Evolutionary conservation across 1,140 invertebrate species (phyloP).

Genomic region (Nasonia vitripennis): DNA sequence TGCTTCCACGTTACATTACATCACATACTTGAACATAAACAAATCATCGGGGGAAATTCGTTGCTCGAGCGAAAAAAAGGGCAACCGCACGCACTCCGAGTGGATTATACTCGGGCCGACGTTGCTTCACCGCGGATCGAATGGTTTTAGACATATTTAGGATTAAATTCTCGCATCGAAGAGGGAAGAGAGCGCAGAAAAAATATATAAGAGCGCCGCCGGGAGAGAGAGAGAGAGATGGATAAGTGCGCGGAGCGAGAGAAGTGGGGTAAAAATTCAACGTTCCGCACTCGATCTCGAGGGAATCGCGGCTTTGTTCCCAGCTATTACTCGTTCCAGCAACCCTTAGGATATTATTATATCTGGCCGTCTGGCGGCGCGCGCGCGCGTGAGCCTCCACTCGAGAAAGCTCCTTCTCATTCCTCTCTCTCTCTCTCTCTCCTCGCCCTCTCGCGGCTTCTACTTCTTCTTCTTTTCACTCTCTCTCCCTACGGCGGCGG

Average conservation of each 20-base stretch:
- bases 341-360: conserved; percentile 76
- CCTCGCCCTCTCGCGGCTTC: conserved; percentile 35
- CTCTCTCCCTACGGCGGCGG: conserved; percentile 22
- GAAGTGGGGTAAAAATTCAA: conserved; percentile 54
- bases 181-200: conserved; percentile 47
- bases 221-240: conserved; percentile 40
- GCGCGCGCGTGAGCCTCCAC: conserved; percentile 47
- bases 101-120: neutral
- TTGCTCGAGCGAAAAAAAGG: too few species aligned
- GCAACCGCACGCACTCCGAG: neutral
- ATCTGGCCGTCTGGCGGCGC: conserved; percentile 69
- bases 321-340: conserved; percentile 74
- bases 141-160: conserved; percentile 67
- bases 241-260: conserved; percentile 34
- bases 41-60: too few species aligned
- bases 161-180: conserved; percentile 72
- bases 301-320: conserved; percentile 74
- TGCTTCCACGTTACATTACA: neutral
- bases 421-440: conserved; percentile 16
- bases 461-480: conserved; percentile 38
- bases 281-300: conserved; percentile 63
- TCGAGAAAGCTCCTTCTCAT: conserved; percentile 32
- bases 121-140: conserved; percentile 17
- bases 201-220: neutral
- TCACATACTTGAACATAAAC: too few species aligned